Evolutionary conservation across 2,888 invertebrate species (phyloP).

Genomic region (Synanthedon formicaeformis): DNA sequence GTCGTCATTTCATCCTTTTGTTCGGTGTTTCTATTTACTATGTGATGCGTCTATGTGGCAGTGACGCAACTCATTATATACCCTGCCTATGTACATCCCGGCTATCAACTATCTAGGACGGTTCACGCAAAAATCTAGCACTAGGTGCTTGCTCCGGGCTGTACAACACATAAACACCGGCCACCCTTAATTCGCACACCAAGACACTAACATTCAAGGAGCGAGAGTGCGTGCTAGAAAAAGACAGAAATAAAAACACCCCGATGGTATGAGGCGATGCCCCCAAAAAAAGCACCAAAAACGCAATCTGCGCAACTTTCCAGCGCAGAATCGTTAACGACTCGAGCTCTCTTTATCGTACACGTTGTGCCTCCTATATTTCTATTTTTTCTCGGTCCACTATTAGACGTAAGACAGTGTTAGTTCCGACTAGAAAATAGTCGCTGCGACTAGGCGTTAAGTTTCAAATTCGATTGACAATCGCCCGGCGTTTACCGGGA

Average conservation of each 20-base stretch:
- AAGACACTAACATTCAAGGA: conserved; percentile 32
- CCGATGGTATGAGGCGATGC: conserved; percentile 66
- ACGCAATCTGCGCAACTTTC: conserved; percentile 72
- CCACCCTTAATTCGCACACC: conserved; percentile 14
- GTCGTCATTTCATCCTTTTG: conserved; percentile 36
- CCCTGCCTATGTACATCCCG: conserved; percentile 28
- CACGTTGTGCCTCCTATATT: conserved; percentile 68
- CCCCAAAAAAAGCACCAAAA: conserved; percentile 73
- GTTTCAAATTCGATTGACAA: conserved; percentile 12
- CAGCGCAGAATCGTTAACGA: conserved; percentile 73
- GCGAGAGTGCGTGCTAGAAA: conserved; percentile 58
- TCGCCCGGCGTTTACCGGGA: conserved; percentile 36
- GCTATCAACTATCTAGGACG: conserved; percentile 60
- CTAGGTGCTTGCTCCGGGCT: conserved; percentile 57
- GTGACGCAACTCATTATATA: conserved; percentile 64
- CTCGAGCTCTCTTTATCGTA: conserved; percentile 69
- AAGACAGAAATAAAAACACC: conserved; percentile 65
- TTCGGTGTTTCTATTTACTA: conserved; percentile 53
- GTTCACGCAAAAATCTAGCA: conserved; percentile 65
- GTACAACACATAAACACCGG: conserved; percentile 14
- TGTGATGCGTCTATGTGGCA: conserved; percentile 29
- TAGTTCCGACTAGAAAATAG: conserved; percentile 16
- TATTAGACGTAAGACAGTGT: conserved; percentile 59
- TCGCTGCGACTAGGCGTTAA: conserved; percentile 1
- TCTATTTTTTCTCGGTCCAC: conserved; percentile 66